phyloP scores from a whole-genome alignment of 2,797 vertebrate species.

The Odontamblyopus rebecca region DNA sequence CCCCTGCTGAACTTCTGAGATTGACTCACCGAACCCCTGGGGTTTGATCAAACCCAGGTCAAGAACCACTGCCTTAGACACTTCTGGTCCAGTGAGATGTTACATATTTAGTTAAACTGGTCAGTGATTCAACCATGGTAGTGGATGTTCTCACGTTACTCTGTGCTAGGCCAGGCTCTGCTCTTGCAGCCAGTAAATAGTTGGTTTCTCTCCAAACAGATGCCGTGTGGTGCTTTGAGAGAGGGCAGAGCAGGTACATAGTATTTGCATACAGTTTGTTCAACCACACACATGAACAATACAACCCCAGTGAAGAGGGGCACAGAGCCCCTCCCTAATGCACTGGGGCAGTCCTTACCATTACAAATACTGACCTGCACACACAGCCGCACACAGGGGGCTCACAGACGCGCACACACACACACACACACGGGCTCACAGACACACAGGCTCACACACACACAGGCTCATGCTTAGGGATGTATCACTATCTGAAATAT shows the following conservation, averaged over 20 bases:
- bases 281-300: conserved; percentile 20
- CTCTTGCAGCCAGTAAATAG: conserved; percentile 45
- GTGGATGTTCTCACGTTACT: conserved; percentile 21
- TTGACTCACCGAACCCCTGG: no score
- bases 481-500: no score
- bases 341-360: conserved; percentile 73
- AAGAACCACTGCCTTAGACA: background rate
- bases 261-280: conserved; percentile 52
- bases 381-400: conserved; percentile 37
- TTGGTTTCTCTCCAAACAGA: conserved; percentile 59
- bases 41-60: no score
- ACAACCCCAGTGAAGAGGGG: conserved; percentile 42
- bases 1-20: no score
- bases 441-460: no score
- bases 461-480: no score
- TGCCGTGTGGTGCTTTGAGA: conserved; percentile 57
- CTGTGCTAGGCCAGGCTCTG: conserved; percentile 18
- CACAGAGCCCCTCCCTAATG: conserved; percentile 73
- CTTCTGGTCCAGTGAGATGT: conserved; percentile 13
- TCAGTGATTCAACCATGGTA: background rate
- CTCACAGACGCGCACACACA: background rate
- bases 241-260: conserved; percentile 48
- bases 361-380: conserved; percentile 82
- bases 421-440: no score
- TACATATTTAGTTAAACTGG: conserved; percentile 3